Percentiles rank a stretch among this genome's conserved stretches.
Evolutionary conservation across 2,113 vertebrate genomes (phyloP).

Genomic region (Oreocharis arfaki): DNA sequence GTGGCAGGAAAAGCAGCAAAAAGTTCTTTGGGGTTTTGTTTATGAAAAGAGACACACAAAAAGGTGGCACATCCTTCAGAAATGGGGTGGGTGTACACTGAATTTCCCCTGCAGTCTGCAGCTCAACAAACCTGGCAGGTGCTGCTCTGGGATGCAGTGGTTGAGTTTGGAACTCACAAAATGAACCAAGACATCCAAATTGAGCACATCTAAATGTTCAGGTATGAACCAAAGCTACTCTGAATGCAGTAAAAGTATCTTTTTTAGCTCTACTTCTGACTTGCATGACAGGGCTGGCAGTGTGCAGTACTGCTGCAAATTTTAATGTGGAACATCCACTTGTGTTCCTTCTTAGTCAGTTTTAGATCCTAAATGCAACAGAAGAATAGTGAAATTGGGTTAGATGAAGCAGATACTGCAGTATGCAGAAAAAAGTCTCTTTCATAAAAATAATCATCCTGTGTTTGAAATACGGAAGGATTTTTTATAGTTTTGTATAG

Average conservation of each 20-base stretch:
- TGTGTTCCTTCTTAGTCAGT: neutral
- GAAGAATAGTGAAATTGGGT: neutral
- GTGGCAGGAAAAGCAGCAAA: neutral
- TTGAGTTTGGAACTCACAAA: neutral
- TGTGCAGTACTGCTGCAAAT: neutral
- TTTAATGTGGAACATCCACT: neutral
- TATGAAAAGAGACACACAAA: neutral
- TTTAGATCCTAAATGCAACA: neutral
- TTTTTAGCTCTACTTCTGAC: neutral
- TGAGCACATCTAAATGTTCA: neutral
- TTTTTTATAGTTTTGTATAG: neutral
- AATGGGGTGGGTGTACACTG: neutral
- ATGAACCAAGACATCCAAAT: fast-evolving
- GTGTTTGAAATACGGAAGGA: fast-evolving
- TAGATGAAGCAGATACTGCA: neutral
- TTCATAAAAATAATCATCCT: neutral
- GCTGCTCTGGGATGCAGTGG: neutral
- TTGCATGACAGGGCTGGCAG: neutral
- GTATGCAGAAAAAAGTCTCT: neutral
- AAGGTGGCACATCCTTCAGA: neutral
- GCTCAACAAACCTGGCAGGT: neutral
- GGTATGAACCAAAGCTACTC: neutral
- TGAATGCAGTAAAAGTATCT: neutral
- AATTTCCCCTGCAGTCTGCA: neutral
- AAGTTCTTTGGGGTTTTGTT: fast-evolving